These are phyloP conservation scores for Hemibagrus wyckioides DNA, from an alignment of 2,113 vertebrate species.

Conservation along the genomic window DNA sequence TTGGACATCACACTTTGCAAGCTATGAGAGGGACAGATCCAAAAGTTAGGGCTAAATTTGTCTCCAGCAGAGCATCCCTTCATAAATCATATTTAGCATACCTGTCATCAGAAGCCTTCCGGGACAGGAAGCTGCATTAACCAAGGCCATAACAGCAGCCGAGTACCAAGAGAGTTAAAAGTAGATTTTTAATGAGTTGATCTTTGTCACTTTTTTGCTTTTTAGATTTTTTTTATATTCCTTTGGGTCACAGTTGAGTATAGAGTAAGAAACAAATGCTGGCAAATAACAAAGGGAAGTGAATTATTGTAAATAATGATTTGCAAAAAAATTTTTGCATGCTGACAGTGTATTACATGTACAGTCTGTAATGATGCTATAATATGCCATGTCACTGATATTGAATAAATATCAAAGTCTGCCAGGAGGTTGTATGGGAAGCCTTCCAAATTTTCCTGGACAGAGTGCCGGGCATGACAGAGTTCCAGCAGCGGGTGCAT, in stretches of 20 bases:
- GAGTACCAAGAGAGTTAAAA: constrained; percentile 31
- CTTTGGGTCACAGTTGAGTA: constrained; percentile 14
- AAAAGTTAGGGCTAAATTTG: constrained; percentile 36
- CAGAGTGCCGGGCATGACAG: constrained; percentile 84
- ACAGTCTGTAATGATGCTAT: background rate
- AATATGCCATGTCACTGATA: background rate
- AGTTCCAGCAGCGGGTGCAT: constrained; percentile 88
- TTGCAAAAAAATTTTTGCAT: background rate
- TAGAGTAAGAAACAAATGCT: background rate
- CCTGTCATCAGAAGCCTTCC: constrained; percentile 40
- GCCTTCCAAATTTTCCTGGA: constrained; percentile 92
- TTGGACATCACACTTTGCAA: constrained; percentile 61
- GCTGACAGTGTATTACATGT: background rate
- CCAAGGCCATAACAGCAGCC: constrained; percentile 22
- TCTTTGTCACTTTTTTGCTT: constrained; percentile 12
- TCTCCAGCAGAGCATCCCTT: constrained; percentile 18
- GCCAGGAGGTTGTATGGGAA: constrained; percentile 96
- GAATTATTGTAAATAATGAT: background rate
- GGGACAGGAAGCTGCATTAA: constrained; percentile 32
- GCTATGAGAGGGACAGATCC: background rate
- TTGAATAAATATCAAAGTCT: constrained; percentile 73
- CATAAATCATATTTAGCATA: constrained; percentile 48
- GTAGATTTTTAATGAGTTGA: constrained; percentile 18
- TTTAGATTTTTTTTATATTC: constrained; percentile 27
- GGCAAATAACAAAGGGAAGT: background rate